Evolutionary conservation across 2,888 invertebrate species (phyloP).

Genomic region (Griposia aprilina): DNA sequence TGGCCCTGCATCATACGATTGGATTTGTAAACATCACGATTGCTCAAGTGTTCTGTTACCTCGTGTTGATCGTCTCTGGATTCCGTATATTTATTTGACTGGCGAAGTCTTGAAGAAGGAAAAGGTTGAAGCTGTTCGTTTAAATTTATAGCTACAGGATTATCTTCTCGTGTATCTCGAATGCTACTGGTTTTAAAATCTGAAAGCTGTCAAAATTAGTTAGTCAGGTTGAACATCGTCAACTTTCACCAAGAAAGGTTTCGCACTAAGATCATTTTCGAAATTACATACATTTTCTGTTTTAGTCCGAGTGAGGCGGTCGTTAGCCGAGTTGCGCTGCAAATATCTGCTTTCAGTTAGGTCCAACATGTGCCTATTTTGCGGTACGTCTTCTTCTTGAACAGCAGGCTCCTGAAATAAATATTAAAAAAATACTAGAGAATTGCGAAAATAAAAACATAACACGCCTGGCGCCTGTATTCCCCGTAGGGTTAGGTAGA

Average conservation of each 20-base stretch:
- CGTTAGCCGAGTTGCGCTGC: conserved; percentile 62
- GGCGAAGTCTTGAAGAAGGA: conserved; percentile 52
- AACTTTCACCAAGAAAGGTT: conserved; percentile 11
- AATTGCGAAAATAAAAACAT: background rate
- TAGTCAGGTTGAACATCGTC: conserved; percentile 21
- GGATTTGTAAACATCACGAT: conserved; percentile 64
- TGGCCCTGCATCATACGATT: conserved; percentile 63
- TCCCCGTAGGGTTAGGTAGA: background rate
- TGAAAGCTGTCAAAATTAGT: conserved; percentile 68
- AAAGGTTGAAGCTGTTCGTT: conserved; percentile 61
- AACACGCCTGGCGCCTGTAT: background rate
- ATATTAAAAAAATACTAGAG: background rate
- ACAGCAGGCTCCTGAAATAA: conserved; percentile 62
- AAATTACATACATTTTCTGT: conserved; percentile 60
- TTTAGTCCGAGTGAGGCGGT: conserved; percentile 56
- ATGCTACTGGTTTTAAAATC: conserved; percentile 67
- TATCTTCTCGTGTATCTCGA: conserved; percentile 69
- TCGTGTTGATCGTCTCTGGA: conserved; percentile 69
- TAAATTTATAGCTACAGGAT: conserved; percentile 46
- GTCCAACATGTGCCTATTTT: conserved; percentile 60
- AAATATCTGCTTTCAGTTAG: conserved; percentile 67
- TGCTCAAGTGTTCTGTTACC: conserved; percentile 65
- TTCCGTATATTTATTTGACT: conserved; percentile 68
- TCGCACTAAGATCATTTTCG: background rate
- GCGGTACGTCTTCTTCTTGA: conserved; percentile 63